phyloP scores from a whole-genome alignment of 1,140 invertebrate species.

The Atta texana region DNA sequence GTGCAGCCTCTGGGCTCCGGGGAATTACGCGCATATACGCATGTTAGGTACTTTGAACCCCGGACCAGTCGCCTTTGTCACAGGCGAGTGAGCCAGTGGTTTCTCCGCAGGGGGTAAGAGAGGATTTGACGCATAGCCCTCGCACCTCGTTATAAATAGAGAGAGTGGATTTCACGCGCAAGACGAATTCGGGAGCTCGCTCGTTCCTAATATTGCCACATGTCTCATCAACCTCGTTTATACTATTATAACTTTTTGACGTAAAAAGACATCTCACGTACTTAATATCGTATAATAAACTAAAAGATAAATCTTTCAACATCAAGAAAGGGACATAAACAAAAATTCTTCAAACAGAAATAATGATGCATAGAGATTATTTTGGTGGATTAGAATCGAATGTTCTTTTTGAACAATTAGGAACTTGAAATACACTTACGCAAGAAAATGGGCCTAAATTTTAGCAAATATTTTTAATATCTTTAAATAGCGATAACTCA shows the following conservation, averaged over 20 bases:
- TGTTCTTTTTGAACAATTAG: neutral
- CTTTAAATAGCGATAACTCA: too few relatives aligned
- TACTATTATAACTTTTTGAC: neutral
- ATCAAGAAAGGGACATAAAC: neutral
- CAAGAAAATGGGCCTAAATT: too few relatives aligned
- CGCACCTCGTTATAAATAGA: constrained; percentile 55
- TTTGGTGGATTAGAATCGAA: neutral
- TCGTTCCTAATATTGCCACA: neutral
- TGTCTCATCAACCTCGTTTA: constrained; percentile 20
- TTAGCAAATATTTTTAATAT: too few relatives aligned
- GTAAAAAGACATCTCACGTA: neutral
- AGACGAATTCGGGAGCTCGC: constrained; percentile 27
- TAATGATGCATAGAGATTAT: neutral
- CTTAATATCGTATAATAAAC: neutral
- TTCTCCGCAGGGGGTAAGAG: constrained; percentile 66
- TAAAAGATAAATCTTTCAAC: neutral
- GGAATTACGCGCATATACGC: constrained; percentile 39
- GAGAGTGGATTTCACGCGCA: constrained; percentile 33
- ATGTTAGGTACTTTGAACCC: constrained; percentile 63
- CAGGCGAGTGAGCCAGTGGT: constrained; percentile 58
- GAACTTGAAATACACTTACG: too few relatives aligned
- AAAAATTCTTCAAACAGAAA: neutral
- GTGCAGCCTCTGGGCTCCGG: constrained; percentile 37
- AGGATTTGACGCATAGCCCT: constrained; percentile 59
- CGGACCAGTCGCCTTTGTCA: constrained; percentile 44